Conservation (phyloP, 1,140 invertebrate genomes). For the Pachypeltis micranthus region DNA sequence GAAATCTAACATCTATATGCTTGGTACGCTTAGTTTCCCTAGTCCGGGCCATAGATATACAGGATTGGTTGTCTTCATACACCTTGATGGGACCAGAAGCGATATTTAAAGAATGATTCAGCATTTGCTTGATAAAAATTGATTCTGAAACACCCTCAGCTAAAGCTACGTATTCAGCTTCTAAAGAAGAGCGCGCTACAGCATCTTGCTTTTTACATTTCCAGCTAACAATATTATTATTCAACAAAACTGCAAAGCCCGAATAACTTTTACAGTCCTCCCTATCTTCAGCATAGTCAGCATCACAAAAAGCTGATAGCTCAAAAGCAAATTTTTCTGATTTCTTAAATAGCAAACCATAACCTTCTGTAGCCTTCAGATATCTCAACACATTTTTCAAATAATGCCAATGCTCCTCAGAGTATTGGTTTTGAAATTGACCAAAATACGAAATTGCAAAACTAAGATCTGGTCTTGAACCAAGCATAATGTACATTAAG, state of each 20-base stretch:
- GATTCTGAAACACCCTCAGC: not conserved
- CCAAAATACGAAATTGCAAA: not conserved
- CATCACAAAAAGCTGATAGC: not conserved
- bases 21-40: not conserved
- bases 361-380: not conserved
- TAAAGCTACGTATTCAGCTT: not conserved
- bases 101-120: not conserved
- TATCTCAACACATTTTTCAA: too few species aligned
- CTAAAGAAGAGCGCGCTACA: not conserved
- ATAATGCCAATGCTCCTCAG: not conserved
- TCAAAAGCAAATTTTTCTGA: not conserved
- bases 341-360: not conserved
- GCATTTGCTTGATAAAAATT: not conserved
- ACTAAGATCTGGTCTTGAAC: not conserved
- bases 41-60: not conserved
- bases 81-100: not conserved
- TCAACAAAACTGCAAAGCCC: not conserved
- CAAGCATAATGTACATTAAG: constrained; percentile 6
- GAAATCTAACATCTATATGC: too few species aligned
- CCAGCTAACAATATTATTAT: not conserved
- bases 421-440: not conserved
- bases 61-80: not conserved
- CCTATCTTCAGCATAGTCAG: not conserved
- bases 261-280: not conserved
- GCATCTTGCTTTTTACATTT: not conserved